These are phyloP conservation scores for Bryconaethiops microstoma DNA, from an alignment of 2,797 vertebrate species.

Conservation along the genomic window DNA sequence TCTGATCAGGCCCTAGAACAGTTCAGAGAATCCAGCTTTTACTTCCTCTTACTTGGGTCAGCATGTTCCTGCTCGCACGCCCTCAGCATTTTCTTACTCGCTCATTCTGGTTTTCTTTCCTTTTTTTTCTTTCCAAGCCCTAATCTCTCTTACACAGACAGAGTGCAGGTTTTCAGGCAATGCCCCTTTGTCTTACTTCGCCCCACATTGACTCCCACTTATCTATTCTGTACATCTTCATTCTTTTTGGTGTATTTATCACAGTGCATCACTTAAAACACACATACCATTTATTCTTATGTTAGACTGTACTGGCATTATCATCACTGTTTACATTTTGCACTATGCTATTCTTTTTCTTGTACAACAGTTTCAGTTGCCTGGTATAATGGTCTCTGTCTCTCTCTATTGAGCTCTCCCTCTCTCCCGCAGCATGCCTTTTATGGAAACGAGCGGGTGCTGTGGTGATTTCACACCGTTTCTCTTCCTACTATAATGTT, in stretches of 20 bases:
- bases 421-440: conserved; percentile 22
- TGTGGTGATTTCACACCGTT: conserved; percentile 33
- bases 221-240: too few species aligned
- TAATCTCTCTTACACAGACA: conserved; percentile 8
- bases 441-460: conserved; percentile 35
- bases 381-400: too few species aligned
- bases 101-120: neutral
- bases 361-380: too few species aligned
- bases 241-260: too few species aligned
- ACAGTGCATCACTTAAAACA: too few species aligned
- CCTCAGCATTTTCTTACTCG: neutral
- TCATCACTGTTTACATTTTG: too few species aligned
- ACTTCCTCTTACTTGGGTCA: conserved; percentile 39
- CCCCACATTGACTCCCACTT: neutral
- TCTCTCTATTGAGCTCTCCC: too few species aligned
- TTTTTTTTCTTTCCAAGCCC: neutral
- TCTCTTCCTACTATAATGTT: neutral
- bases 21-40: conserved; percentile 35
- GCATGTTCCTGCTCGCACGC: neutral
- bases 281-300: too few species aligned
- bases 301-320: too few species aligned
- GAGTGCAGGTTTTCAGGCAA: conserved; percentile 18
- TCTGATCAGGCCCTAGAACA: conserved; percentile 39
- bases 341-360: too few species aligned
- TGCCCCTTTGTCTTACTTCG: neutral